Evolutionary conservation across 2,113 vertebrate genomes (phyloP), one percentile per base, ranked within the genome.

Genomic region (Saccopteryx bilineata): DNA sequence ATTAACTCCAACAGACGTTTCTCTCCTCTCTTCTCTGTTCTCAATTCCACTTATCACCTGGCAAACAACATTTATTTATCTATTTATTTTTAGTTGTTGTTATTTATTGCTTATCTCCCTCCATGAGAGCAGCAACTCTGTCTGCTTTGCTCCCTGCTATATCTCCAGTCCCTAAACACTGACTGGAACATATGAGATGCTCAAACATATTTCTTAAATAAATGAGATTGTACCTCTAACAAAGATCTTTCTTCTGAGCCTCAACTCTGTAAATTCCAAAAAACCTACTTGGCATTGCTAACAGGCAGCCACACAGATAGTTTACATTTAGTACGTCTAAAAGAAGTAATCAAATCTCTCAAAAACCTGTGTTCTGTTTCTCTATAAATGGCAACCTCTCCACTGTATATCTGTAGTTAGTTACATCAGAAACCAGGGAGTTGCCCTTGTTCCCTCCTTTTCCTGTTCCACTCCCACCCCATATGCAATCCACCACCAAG

Each of bases 181-280:
- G 11, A 88, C 33, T 60, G 24, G n/a, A 91, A 83, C 61, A 83
- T 28, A 87, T 2, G 3, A 87, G 26, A 23, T 48, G 39, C 17
- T 46, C 72, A 76, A 65, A 91, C 61, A 28, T 46, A 75, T n/a
- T 74, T 66, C 48, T 91, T 88, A 93, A 81, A 12, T 71, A 56
- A 74, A 46, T 54, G 69, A 87, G 58, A 79, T 50, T 78, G 13
- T 81, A 74, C 8, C 23, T 94, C 48, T 94, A 83, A 71, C 21
- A 76, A 1, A 76, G 28, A 26, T 87, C 52, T 81, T 50, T 87
- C 46, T 94, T 92, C 56, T 58, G 23, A 88, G 23, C 23, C 39
- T 87, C 4, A 33, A 24, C 56, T 11, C 10, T 75, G 9, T 54
- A 90, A 52, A 75, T 54, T 39, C 66, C 68, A 96, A 50, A 1